Base-by-base conservation (phyloP, 2,888 invertebrate species). In the Philaethria dido region DNA sequence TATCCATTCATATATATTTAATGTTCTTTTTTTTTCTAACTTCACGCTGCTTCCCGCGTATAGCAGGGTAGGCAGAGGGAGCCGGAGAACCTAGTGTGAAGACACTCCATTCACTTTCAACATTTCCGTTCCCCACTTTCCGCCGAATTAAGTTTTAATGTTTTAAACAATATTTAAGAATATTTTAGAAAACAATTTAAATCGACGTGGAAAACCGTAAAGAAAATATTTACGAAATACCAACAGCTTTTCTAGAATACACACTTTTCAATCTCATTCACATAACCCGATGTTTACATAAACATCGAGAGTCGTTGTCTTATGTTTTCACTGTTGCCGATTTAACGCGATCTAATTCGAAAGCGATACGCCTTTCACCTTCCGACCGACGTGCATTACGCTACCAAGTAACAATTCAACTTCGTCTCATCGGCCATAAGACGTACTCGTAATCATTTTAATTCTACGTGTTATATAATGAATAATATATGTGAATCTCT, bases 321-420 rank as follows among this genome's bases (percentile, higher is more conserved):
- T 77, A 78, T 83, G 87, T 87, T 90, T 84, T 89, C 88, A 84
- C 89, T 83, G 82, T 78, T 77, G 86, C 80, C 85, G 85, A 83
- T 86, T 85, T 79, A 86, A 82, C 81, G 87, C 88, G 89, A 87
- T 89, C 89, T 87, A 89, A 88, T 88, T 92, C 88, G 91, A 92
- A 92, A 91, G 91, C 86, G 87, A 90, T 89, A 86, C 83, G 88
- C 91, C 91, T 92, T 92, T 92, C 91, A 90, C 91, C 89, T 90
- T 84, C 84, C 83, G 84, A 87, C 84, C 82, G 79, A 72, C 76
- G 79, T 79, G 80, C 80, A 77, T 77, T 80, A 80, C 81, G 81
- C 74, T 71, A 69, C 59, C 68, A 67, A 67, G 59, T 67, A 55
- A 44, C 45, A 66, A 71, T 69, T 66, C 59, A 47, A 69, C 42